Base-by-base conservation (phyloP, 2,797 vertebrate species). In the Esox lucius region DNA sequence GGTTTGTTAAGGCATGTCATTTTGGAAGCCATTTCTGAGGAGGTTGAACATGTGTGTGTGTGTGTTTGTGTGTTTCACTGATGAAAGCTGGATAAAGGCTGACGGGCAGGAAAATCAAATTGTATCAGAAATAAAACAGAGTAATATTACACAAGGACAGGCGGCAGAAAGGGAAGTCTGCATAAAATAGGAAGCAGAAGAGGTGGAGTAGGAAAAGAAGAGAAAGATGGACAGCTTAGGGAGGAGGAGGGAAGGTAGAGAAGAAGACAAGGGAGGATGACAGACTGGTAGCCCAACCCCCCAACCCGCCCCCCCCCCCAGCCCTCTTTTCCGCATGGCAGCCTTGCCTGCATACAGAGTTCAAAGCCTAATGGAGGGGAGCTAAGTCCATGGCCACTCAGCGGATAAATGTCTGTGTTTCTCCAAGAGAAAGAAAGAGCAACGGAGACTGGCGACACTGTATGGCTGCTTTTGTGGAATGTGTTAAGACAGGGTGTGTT, bases 321-420 rank as follows among this genome's bases (percentile, higher is more conserved):
- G 81, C 68, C 82, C 69, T 80, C 80, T 87, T 92, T 92, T 91
- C 89, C 86, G 89, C 90, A 89, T 90, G 90, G 87, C 87, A 86
- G 82, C 83, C 81, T 77, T 84, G 84, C 78, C 82, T 79, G 70
- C 83, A 86, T 90, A 83, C 81, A 87, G 84, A 90, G 90, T 88
- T 87, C 84, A 90, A 81, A 83, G 85, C 83, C 87, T 93, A 92
- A 93, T 93, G 89, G 89, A 90, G 90, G 83, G 83, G 82, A 91
- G 88, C 81, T 91, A 89, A 91, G 80, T 90, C 90, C 81, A 81
- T 84, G 87, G 85, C 82, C 78, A 86, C 84, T 84, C 72, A 84
- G 79, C 76, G 78, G 78, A 91, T 87, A 93, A 75, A 81, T 79
- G 84, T 84, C 88, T 87, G 83, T 68, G 48, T 69, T 86, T 83